phyloP scores from a whole-genome alignment of 92 coral and sea anemone species.

The Siderastrea radians region DNA sequence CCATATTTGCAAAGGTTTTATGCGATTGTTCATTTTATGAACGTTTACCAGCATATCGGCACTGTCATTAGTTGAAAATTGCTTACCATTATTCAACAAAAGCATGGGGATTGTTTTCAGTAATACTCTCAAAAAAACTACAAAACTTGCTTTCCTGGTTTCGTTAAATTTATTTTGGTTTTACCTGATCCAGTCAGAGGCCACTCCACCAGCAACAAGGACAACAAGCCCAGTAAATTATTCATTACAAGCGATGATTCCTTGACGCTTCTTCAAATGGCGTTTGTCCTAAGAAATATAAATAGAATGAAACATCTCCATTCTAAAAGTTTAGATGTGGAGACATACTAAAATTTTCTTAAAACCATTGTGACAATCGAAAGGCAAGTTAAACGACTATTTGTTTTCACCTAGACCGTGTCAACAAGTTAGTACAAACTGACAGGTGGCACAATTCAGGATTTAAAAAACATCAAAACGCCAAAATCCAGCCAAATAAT shows the following conservation, averaged over 20 bases:
- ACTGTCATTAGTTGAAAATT: too few relatives aligned
- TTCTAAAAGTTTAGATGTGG: too few relatives aligned
- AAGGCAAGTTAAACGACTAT: background rate
- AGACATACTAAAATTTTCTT: too few relatives aligned
- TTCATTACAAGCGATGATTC: conserved; percentile 36
- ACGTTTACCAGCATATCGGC: too few relatives aligned
- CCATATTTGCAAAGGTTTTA: too few relatives aligned
- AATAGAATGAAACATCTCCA: background rate
- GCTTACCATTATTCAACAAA: too few relatives aligned
- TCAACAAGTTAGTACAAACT: background rate
- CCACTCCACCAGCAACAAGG: conserved; percentile 57
- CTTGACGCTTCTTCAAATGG: conserved; percentile 29
- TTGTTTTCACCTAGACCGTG: background rate
- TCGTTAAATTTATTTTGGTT: background rate
- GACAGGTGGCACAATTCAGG: conserved; percentile 23
- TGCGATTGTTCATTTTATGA: too few relatives aligned
- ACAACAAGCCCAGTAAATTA: conserved; percentile 52
- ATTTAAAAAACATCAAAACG: background rate
- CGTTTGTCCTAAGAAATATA: conserved; percentile 15
- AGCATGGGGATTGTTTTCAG: too few relatives aligned
- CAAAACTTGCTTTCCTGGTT: background rate
- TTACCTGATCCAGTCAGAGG: conserved; percentile 43
- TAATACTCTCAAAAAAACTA: too few relatives aligned
- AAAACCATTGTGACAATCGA: too few relatives aligned
- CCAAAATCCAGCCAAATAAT: background rate